Base-by-base conservation (phyloP, 2,797 vertebrate species). In the Peromyscus attwateri region DNA sequence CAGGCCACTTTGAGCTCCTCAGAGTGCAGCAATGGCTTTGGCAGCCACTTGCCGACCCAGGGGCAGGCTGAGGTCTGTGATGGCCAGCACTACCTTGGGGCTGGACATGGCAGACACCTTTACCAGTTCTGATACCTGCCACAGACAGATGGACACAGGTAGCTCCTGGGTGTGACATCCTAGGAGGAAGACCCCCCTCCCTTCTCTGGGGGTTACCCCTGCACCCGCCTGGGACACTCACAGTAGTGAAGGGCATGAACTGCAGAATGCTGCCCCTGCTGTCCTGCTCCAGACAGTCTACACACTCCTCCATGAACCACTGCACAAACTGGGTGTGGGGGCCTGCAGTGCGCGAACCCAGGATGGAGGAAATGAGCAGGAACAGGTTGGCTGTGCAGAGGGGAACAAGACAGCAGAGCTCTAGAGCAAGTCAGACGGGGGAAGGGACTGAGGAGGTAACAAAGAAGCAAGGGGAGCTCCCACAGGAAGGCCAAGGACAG, bases 191-290 rank as follows among this genome's bases (percentile, higher is more conserved):
- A 37, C 4, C 71, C 21, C 40, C 29, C 66, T 19, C 0, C 19
- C 2, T 64, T 16, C 10, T 6, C 70, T 16, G 82, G 31, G 46
- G 43, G 57, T 29, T 13, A 0, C 37, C 64, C 1, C 21, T 2
- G 43, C 17, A 25, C 6, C 64, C 3, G 3, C 49, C 34, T 0
- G 6, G n/a, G 6, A 14, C 16, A 81, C 99, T 99, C 98, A 99
- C 99, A 97, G 99, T 99, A 92, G 99, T 99, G 89, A 99, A 99
- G 68, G 99, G 99, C 99, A 99, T 99, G 98, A 99, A 99, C 98
- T 99, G 99, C 66, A 99, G 98, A 98, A 99, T 99, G 98, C 99
- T 99, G 37, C 99, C 99, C 0, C 99, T 99, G 96, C 99, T 99
- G 88, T 99, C 99, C 98, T 99, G 99, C 96, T 99, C 99, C 97